These are phyloP conservation scores for Kryphioiulus occultus DNA, from an alignment of 2,888 invertebrate species.

Conservation along the genomic window DNA sequence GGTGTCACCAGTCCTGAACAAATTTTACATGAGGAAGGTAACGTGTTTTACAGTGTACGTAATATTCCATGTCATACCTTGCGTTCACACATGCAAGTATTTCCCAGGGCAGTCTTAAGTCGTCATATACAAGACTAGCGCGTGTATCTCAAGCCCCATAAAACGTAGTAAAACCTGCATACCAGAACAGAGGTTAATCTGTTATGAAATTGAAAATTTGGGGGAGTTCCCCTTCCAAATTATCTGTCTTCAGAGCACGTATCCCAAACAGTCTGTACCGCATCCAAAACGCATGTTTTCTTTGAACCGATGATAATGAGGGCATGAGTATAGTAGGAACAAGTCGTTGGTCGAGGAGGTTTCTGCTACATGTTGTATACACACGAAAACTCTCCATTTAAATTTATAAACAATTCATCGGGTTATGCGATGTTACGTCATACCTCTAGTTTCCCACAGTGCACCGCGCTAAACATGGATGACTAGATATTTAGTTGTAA, in stretches of 20 bases:
- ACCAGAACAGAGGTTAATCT: background rate
- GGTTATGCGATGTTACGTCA: background rate
- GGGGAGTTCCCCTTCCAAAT: background rate
- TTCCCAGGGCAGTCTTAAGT: background rate
- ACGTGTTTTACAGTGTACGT: too few relatives aligned
- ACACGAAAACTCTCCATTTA: background rate
- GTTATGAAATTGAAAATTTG: conserved; percentile 5
- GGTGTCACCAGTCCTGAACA: too few relatives aligned
- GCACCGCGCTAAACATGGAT: background rate
- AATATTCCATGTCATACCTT: too few relatives aligned
- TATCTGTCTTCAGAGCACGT: background rate
- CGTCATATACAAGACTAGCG: background rate
- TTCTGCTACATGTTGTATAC: too few relatives aligned
- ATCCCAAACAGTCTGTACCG: background rate
- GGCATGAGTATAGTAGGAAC: background rate
- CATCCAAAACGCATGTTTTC: background rate
- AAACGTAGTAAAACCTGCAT: background rate
- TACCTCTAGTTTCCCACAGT: background rate
- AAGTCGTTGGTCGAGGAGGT: background rate
- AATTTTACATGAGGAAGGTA: too few relatives aligned
- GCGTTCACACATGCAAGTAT: background rate
- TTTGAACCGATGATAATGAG: background rate
- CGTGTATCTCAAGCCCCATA: background rate
- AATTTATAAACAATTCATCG: background rate
- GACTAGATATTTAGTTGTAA: background rate